These are phyloP conservation scores for Tetragonula carbonaria DNA, from an alignment of 2,888 invertebrate species.

Conservation along the genomic window DNA sequence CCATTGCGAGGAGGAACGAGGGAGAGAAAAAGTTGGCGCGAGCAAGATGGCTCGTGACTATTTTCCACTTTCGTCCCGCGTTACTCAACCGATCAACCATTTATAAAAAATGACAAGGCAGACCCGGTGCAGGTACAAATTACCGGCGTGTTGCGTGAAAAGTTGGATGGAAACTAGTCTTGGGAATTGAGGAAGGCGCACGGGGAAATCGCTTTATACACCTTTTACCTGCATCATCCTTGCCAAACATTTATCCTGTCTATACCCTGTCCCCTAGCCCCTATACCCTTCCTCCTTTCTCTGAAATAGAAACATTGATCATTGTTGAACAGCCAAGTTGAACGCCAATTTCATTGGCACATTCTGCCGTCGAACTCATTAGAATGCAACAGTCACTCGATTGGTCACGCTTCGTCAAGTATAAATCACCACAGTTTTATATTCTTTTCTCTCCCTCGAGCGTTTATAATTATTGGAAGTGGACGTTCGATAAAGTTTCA, in stretches of 20 bases:
- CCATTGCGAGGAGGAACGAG: not conserved
- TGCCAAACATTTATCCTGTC: conserved; percentile 45
- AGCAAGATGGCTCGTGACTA: conserved; percentile 11
- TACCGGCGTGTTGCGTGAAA: conserved; percentile 68
- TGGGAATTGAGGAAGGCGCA: conserved; percentile 77
- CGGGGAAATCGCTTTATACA: conserved; percentile 73
- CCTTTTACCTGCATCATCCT: conserved; percentile 66
- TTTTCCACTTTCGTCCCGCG: conserved; percentile 62
- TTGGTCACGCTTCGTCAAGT: no score
- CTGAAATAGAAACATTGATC: conserved; percentile 22
- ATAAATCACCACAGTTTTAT: no score
- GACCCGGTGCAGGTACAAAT: conserved; percentile 74
- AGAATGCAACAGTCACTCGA: not conserved
- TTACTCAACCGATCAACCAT: conserved; percentile 51
- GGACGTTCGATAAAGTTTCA: no score
- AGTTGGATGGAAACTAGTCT: conserved; percentile 78
- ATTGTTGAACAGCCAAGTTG: conserved; percentile 29
- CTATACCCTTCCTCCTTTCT: conserved; percentile 18
- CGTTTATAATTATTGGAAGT: no score
- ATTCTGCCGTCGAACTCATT: conserved; percentile 12
- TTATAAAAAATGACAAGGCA: conserved; percentile 75
- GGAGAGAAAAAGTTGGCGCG: conserved; percentile 26
- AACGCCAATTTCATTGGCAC: not conserved
- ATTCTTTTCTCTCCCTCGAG: no score
- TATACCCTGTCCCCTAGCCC: not conserved